Evolutionary conservation across 2,797 vertebrate genomes (phyloP).

Genomic region (Cyclopterus lumpus): DNA sequence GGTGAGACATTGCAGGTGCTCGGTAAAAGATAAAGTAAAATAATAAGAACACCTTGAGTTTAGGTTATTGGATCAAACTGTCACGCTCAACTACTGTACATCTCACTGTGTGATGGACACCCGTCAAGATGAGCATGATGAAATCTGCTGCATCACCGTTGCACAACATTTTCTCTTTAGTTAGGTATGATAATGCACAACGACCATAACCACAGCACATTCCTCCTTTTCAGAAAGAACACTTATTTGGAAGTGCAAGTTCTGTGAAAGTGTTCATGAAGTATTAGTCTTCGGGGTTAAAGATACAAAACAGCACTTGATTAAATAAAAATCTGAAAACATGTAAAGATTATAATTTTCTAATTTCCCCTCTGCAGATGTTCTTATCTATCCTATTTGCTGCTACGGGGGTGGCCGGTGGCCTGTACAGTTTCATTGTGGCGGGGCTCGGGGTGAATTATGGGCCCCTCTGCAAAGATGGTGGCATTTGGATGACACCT

Average conservation of each 20-base stretch:
- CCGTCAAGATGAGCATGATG: background rate
- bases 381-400: constrained; percentile 82
- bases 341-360: background rate
- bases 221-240: constrained; percentile 9
- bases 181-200: background rate
- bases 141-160: constrained; percentile 31
- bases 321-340: background rate
- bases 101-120: background rate
- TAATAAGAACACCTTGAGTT: background rate
- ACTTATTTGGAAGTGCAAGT: background rate
- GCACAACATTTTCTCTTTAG: background rate
- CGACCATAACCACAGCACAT: background rate
- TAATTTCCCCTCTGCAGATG: constrained; percentile 76
- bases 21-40: background rate
- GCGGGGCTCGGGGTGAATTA: constrained; percentile 73
- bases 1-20: constrained; percentile 73
- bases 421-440: constrained; percentile 76
- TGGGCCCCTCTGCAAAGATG: constrained; percentile 70
- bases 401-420: constrained; percentile 73
- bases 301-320: background rate
- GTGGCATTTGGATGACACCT: background rate
- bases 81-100: background rate
- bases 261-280: background rate
- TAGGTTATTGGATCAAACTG: background rate
- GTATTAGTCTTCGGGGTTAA: background rate